Base-by-base conservation (phyloP, 1,140 invertebrate genomes). In the Ceratitis capitata region DNA sequence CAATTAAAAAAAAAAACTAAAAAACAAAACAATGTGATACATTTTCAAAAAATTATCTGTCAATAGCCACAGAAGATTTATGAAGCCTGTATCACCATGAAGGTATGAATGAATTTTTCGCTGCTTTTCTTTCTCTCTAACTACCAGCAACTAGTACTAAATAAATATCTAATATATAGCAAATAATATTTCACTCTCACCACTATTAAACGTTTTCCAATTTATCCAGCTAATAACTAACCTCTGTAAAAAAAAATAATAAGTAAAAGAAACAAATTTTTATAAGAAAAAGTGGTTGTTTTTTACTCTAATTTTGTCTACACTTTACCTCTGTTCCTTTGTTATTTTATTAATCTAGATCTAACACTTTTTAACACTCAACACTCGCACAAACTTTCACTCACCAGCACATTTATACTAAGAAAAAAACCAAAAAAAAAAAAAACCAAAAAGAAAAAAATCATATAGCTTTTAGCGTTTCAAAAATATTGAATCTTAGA, bases 61-160 rank as follows among this genome's bases (percentile, higher is more conserved):
- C 87, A 89, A 78, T 88, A 91, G 91, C 92, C 93, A 94, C 95
- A 96, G 96, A 96, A 96, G 96, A 95, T 97, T 94, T 95, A 96
- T 94, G 96, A 97, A 94, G 95, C 96, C 94, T 97, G 96, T 95
- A 96, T 96, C 94, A 95, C 96, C 91, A 95, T 97, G 92, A 97
- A 97, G 96, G 96, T 97, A 95, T 95, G 95, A 92, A 95, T 95
- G 95, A 92, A n/a, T 61, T 53, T 83, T 51, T 53, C 82, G 82
- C 82, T 83, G 82, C 82, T 83, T 51, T 83, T n/a, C n/a, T n/a
- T n/a, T n/a, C n/a, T n/a, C n/a, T 83, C 49, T 51, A 51, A 51
- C 45, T 69, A 35, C 19, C 6, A 16, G 16, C 26, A n/a, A 69
- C 64, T 39, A 35, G 51, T 56, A 56, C 49, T 51, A 51, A 83